Percentiles rank a stretch among this genome's conserved stretches.
These are phyloP conservation scores for Nicator chloris DNA, from an alignment of 2,113 vertebrate genomes.

Conservation along the genomic window DNA sequence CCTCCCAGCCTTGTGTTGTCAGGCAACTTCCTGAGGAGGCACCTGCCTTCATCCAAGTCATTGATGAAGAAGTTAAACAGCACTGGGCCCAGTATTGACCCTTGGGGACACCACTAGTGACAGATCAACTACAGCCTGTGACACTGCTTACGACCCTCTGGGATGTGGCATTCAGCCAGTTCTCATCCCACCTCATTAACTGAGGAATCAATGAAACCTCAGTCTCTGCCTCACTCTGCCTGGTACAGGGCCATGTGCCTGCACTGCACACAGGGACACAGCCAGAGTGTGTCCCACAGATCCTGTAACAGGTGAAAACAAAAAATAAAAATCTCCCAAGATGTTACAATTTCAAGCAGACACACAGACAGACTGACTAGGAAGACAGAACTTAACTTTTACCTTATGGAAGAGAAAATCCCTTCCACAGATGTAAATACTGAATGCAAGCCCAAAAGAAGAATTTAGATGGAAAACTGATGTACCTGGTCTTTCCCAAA, in stretches of 20 bases:
- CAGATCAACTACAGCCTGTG: not conserved
- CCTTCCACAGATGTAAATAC: not conserved
- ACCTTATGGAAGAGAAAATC: not conserved
- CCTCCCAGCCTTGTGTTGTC: not conserved
- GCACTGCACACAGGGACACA: not conserved
- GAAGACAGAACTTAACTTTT: not conserved
- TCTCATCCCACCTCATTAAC: not conserved
- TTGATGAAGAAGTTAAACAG: not conserved
- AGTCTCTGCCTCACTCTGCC: not conserved
- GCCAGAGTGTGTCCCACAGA: not conserved
- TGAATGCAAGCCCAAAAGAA: not conserved
- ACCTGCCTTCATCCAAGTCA: not conserved
- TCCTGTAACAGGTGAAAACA: not conserved
- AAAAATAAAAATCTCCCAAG: not conserved
- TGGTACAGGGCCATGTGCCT: not conserved
- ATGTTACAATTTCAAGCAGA: not conserved
- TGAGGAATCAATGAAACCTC: not conserved
- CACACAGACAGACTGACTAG: not conserved
- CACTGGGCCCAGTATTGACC: rapidly evolving
- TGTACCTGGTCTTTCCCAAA: not conserved
- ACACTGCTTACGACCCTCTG: not conserved
- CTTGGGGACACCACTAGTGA: not conserved
- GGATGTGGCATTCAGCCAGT: rapidly evolving
- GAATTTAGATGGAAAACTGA: not conserved
- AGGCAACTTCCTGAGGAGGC: not conserved